A percentile compares a stretch with the other conserved stretches of the same genome.
These are phyloP conservation scores for Euthynnus affinis DNA, from an alignment of 2,797 vertebrate species.

Conservation along the genomic window DNA sequence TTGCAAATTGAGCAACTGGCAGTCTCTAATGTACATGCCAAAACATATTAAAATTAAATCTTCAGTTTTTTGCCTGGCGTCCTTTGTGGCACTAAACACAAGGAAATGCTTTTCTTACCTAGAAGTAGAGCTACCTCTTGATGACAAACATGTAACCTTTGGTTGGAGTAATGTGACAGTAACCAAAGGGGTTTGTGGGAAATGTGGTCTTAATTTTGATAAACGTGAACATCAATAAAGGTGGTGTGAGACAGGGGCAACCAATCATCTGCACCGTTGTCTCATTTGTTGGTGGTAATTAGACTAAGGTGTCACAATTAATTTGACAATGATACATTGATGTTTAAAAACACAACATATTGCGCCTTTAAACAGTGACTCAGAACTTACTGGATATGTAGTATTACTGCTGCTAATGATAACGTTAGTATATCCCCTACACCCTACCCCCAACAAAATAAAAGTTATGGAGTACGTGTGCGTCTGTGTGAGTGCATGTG, in stretches of 20 bases:
- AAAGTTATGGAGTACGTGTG: slow-evolving; percentile 23
- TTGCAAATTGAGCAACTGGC: neutral
- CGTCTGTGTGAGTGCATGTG: slow-evolving; percentile 44
- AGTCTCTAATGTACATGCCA: too few relatives aligned
- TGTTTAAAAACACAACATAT: slow-evolving; percentile 27
- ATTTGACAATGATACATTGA: slow-evolving; percentile 71
- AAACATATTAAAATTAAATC: neutral
- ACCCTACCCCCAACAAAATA: too few relatives aligned
- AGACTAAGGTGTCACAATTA: slow-evolving; percentile 65
- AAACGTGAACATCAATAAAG: slow-evolving; percentile 63
- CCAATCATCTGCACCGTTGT: slow-evolving; percentile 64
- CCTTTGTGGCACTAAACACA: neutral
- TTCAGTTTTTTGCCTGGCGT: neutral
- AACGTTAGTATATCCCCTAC: slow-evolving; percentile 12
- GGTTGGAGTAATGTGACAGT: neutral
- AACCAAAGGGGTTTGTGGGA: slow-evolving; percentile 24
- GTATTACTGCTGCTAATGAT: slow-evolving; percentile 15
- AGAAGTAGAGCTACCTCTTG: neutral
- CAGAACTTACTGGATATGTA: neutral
- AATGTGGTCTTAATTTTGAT: slow-evolving; percentile 54
- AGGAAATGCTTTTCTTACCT: neutral
- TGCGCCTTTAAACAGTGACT: slow-evolving; percentile 39
- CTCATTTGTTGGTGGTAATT: slow-evolving; percentile 74
- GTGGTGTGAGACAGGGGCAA: slow-evolving; percentile 54
- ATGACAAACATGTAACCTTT: slow-evolving; percentile 1